Percentiles rank a stretch among this genome's conserved stretches.
Conservation (phyloP, 2,797 vertebrate genomes). For the Tapera naevia region DNA sequence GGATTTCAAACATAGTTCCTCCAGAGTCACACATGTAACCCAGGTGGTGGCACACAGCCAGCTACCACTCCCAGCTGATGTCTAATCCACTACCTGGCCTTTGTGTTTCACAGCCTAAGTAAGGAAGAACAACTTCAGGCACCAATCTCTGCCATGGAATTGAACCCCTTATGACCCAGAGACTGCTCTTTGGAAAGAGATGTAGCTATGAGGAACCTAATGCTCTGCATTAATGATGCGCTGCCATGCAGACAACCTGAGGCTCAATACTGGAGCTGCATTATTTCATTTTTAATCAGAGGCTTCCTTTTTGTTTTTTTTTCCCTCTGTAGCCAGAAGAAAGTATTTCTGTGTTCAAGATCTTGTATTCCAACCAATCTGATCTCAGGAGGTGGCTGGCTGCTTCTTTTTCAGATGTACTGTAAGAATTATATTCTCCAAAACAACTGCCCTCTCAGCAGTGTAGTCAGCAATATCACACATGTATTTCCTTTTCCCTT, state of each 20-base stretch:
- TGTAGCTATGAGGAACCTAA: background rate
- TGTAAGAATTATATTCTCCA: constrained; percentile 42
- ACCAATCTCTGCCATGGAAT: background rate
- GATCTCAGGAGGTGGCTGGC: background rate
- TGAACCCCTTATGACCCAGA: background rate
- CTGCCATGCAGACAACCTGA: background rate
- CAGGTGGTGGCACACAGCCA: background rate
- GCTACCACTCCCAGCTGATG: background rate
- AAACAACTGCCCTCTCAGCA: constrained; percentile 46
- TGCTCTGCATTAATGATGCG: background rate
- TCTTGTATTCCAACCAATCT: background rate
- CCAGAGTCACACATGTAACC: background rate
- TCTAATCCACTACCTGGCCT: background rate
- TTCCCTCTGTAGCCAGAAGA: background rate
- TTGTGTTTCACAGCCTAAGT: background rate
- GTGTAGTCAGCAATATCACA: constrained; percentile 31
- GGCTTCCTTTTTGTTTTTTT: background rate
- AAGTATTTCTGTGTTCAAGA: constrained; percentile 3
- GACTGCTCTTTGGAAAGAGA: background rate
- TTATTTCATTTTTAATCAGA: too few species aligned
- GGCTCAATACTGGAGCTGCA: background rate
- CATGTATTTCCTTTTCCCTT: constrained; percentile 2
- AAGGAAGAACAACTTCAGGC: background rate
- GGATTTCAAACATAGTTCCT: background rate
- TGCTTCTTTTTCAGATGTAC: background rate